These are phyloP conservation scores for Epizoanthus illoricatus DNA, from an alignment of 92 coral and sea anemone genomes.

Conservation along the genomic window DNA sequence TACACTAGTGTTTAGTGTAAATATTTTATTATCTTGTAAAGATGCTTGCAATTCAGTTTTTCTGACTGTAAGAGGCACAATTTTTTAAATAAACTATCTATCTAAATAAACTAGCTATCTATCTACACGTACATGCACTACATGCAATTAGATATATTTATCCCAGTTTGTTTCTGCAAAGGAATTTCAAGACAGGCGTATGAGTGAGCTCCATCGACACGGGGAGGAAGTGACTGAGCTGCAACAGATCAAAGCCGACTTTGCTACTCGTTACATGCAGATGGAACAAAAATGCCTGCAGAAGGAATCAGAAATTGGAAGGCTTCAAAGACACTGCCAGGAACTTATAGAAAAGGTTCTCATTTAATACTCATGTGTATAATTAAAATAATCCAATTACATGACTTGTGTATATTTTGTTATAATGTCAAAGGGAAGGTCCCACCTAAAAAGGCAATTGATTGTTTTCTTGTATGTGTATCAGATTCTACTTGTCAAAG, in stretches of 20 bases:
- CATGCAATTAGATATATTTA: not conserved
- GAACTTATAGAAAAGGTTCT: slow-evolving; percentile 74
- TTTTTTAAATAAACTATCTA: too few relatives aligned
- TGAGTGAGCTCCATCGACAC: slow-evolving; percentile 89
- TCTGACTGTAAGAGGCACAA: too few relatives aligned
- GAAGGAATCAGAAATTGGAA: slow-evolving; percentile 73
- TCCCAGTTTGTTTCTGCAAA: slow-evolving; percentile 18
- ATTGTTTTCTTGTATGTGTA: too few relatives aligned
- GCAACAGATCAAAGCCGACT: slow-evolving; percentile 72
- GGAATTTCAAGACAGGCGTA: slow-evolving; percentile 89
- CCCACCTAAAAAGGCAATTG: too few relatives aligned
- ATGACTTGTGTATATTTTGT: too few relatives aligned
- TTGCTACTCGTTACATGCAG: slow-evolving; percentile 61
- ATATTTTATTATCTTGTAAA: too few relatives aligned
- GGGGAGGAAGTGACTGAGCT: slow-evolving; percentile 87
- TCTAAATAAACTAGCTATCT: too few relatives aligned
- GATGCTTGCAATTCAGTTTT: too few relatives aligned
- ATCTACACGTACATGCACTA: too few relatives aligned
- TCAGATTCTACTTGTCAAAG: too few relatives aligned
- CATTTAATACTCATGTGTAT: not conserved
- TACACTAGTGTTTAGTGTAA: too few relatives aligned
- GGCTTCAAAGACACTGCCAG: slow-evolving; percentile 79
- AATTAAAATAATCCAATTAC: not conserved
- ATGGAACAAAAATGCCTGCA: slow-evolving; percentile 81
- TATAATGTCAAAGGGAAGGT: too few relatives aligned